Conservation (phyloP, 1,140 invertebrate species). For the Acyrthosiphon pisum region DNA sequence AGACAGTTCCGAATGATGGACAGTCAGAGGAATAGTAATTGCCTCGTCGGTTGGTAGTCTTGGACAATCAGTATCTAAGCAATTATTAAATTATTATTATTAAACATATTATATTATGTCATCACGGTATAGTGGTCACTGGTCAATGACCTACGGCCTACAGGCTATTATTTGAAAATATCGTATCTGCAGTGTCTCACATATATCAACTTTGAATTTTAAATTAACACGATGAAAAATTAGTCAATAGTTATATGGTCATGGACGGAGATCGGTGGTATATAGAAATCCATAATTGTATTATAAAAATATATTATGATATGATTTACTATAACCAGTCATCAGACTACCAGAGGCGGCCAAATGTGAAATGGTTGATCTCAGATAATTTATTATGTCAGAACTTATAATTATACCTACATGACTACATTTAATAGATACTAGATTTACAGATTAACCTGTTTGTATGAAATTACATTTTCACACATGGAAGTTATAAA, state of each 20-base stretch:
- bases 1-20: constrained; percentile 72
- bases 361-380: no score
- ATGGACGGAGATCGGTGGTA: not conserved
- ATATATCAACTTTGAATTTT: not conserved
- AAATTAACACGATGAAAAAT: not conserved
- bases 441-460: no score
- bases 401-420: no score
- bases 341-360: not conserved
- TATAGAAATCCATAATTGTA: not conserved
- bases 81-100: not conserved
- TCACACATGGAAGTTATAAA: no score
- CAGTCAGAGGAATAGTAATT: constrained; percentile 74
- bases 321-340: not conserved
- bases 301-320: not conserved
- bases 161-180: not conserved
- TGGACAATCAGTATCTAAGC: constrained; percentile 75
- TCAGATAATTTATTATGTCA: no score
- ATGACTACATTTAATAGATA: no score
- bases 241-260: not conserved
- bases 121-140: not conserved
- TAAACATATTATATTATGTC: not conserved
- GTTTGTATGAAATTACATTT: no score
- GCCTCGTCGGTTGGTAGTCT: constrained; percentile 71
- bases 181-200: no score
- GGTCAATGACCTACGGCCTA: not conserved